phyloP scores from a whole-genome alignment of 2,888 invertebrate species.

The Temnothorax rugatulus region DNA sequence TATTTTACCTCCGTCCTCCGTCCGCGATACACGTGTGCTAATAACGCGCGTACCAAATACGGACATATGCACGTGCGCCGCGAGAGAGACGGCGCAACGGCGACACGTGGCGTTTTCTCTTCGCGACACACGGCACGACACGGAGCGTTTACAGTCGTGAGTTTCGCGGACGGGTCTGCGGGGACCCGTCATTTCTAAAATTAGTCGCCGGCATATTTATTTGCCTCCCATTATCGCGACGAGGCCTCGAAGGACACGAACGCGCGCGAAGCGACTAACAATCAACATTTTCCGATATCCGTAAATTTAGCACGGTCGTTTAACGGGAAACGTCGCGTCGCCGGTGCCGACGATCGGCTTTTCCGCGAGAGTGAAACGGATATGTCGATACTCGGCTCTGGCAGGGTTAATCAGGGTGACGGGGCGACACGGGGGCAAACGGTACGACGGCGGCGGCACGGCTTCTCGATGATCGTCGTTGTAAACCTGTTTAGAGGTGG shows the following conservation, averaged over 20 bases:
- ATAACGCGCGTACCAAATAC: background rate
- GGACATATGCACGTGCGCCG: background rate
- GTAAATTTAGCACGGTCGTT: conserved; percentile 44
- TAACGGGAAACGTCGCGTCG: conserved; percentile 37
- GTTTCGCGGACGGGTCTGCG: conserved; percentile 20
- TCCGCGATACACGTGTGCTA: background rate
- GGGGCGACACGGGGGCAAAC: background rate
- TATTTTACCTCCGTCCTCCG: conserved; percentile 1
- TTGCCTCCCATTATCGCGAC: conserved; percentile 64
- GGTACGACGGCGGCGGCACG: background rate
- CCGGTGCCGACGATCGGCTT: conserved; percentile 31
- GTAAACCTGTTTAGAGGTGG: background rate
- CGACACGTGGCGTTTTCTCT: too few species aligned
- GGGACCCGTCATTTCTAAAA: conserved; percentile 68
- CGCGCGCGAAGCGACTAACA: background rate
- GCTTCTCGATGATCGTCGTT: background rate
- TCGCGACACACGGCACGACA: background rate
- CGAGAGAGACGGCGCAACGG: too few species aligned
- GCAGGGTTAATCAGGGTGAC: conserved; percentile 13
- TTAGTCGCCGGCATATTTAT: conserved; percentile 61
- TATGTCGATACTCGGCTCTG: conserved; percentile 21
- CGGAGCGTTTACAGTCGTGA: background rate
- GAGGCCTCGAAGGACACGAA: conserved; percentile 53
- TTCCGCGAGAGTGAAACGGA: conserved; percentile 27
- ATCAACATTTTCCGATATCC: conserved; percentile 40